phyloP scores from a whole-genome alignment of 2,797 vertebrate genomes.

The Notoglanidium macrostoma region DNA sequence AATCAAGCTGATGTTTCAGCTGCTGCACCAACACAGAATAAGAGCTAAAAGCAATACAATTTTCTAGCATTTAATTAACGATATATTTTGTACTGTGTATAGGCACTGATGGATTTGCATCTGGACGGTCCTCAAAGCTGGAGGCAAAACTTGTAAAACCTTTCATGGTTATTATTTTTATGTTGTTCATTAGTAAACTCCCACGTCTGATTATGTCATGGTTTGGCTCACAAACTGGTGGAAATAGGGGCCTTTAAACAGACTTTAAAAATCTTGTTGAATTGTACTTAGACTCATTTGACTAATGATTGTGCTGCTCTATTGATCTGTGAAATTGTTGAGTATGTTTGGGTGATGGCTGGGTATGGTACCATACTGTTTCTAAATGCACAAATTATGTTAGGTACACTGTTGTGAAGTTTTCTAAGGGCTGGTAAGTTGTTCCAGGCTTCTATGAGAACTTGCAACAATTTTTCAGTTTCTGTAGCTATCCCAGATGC shows the following conservation, averaged over 20 bases:
- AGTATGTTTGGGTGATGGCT: background rate
- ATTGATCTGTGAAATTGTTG: background rate
- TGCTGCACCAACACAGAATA: background rate
- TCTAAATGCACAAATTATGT: background rate
- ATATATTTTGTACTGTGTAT: background rate
- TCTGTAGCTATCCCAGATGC: background rate
- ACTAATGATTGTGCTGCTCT: slow-evolving; percentile 12
- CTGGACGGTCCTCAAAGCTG: background rate
- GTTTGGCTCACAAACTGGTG: background rate
- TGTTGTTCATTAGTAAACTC: background rate
- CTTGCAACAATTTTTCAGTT: background rate
- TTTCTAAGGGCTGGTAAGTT: background rate
- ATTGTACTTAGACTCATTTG: background rate
- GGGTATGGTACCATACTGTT: background rate
- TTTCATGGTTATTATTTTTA: slow-evolving; percentile 22
- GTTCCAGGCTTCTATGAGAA: background rate
- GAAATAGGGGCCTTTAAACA: background rate
- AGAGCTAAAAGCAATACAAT: background rate
- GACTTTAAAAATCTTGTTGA: background rate
- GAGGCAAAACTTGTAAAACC: slow-evolving; percentile 6
- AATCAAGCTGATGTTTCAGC: background rate
- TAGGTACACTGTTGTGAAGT: background rate
- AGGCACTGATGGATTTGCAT: background rate
- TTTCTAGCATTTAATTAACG: background rate
- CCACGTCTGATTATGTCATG: slow-evolving; percentile 13